Evolutionary conservation across 2,888 invertebrate genomes (phyloP).

Genomic region (Spicauda simplicius): DNA sequence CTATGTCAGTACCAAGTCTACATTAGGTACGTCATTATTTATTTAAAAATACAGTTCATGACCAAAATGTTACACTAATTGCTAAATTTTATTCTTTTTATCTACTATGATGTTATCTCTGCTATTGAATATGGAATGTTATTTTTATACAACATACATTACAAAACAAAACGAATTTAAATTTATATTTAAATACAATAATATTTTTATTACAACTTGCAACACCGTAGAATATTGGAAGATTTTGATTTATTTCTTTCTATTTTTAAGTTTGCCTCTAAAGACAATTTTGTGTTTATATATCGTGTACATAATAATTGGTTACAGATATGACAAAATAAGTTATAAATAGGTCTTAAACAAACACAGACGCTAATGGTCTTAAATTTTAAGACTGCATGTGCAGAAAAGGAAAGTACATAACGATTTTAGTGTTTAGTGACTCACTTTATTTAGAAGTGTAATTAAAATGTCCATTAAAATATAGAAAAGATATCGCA

Average conservation of each 20-base stretch:
- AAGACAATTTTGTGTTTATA: background rate
- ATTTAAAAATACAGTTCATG: background rate
- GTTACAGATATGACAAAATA: too few species aligned
- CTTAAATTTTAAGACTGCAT: too few species aligned
- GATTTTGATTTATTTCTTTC: too few species aligned
- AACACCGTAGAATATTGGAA: background rate
- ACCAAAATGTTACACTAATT: background rate
- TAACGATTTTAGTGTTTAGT: too few species aligned
- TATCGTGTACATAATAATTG: background rate
- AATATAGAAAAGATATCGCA: too few species aligned
- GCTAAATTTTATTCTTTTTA: background rate
- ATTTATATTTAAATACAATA: background rate
- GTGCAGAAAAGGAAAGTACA: too few species aligned
- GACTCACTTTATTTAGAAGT: too few species aligned
- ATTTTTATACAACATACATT: background rate
- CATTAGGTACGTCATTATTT: background rate
- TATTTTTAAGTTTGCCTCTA: background rate
- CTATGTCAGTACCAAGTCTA: background rate
- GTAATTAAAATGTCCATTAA: background rate
- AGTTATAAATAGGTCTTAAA: too few species aligned
- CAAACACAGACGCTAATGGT: too few species aligned
- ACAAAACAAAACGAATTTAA: background rate
- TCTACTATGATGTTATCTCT: background rate
- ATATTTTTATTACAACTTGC: background rate
- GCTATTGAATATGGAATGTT: background rate